phyloP scores from a whole-genome alignment of 2,113 vertebrate species.

The Psephotus haematonotus region DNA sequence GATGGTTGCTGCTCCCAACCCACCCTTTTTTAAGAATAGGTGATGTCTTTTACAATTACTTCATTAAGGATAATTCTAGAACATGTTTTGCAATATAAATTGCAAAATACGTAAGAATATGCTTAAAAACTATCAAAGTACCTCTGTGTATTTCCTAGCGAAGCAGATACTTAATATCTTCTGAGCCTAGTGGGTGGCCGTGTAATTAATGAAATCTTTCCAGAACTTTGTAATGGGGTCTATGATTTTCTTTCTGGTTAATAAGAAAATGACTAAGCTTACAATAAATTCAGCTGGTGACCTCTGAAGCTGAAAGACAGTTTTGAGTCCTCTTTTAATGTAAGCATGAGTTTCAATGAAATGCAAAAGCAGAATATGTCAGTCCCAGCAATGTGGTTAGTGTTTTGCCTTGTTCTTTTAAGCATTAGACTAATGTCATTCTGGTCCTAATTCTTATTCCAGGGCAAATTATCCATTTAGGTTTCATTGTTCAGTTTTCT shows the following conservation, averaged over 20 bases:
- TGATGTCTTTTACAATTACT: not conserved
- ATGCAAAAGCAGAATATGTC: not conserved
- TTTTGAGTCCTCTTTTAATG: not conserved
- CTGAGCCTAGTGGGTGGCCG: not conserved
- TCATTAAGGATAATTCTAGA: not conserved
- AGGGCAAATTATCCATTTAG: not conserved
- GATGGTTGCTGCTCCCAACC: not conserved
- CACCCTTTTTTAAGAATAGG: not conserved
- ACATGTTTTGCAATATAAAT: not conserved
- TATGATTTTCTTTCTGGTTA: slow-evolving; percentile 4
- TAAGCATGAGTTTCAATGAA: not conserved
- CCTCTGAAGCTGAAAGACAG: not conserved
- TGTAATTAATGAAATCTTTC: not conserved
- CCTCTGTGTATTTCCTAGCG: not conserved
- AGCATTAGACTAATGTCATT: not conserved
- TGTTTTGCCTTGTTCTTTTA: not conserved
- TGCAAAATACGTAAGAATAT: not conserved
- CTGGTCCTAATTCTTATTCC: not conserved
- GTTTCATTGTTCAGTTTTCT: not conserved
- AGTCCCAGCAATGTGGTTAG: not conserved
- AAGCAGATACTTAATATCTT: not conserved
- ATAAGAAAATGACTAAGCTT: not conserved
- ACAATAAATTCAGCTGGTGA: not conserved
- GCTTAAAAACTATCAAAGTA: not conserved
- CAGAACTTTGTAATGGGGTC: not conserved